These are phyloP conservation scores for Melanostoma scalare DNA, from an alignment of 2,888 invertebrate species.

Conservation along the genomic window DNA sequence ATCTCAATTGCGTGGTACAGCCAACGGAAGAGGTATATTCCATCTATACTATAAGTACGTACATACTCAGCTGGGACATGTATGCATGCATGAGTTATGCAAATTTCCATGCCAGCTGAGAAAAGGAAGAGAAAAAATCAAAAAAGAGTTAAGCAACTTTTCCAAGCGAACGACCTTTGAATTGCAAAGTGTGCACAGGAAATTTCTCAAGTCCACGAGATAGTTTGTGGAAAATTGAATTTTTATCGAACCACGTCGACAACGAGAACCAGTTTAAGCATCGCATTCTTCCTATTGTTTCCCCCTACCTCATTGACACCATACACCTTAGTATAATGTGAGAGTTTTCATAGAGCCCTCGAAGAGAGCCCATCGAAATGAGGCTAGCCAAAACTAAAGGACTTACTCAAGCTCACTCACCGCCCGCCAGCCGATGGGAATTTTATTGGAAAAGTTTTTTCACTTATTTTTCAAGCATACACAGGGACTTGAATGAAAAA, in stretches of 20 bases:
- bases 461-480: conserved; percentile 34
- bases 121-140: not conserved
- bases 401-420: conserved; percentile 33
- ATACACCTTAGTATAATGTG: conserved; percentile 31
- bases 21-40: not conserved
- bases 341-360: conserved; percentile 36
- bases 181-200: conserved; percentile 21
- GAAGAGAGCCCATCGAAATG: conserved; percentile 37
- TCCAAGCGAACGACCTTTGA: conserved; percentile 34
- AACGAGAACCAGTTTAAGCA: conserved; percentile 11
- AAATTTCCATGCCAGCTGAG: conserved; percentile 34
- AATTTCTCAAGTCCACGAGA: conserved; percentile 17
- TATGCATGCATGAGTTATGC: conserved; percentile 43
- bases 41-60: conserved; percentile 1
- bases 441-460: conserved; percentile 67
- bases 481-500: conserved; percentile 46
- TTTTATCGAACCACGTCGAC: conserved; percentile 34
- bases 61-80: not conserved
- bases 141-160: conserved; percentile 21
- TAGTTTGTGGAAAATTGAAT: conserved; percentile 41
- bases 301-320: conserved; percentile 3
- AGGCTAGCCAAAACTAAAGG: conserved; percentile 43
- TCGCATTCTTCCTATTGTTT: no score
- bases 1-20: not conserved
- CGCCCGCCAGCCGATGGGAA: conserved; percentile 35